Percentiles rank a stretch among this genome's conserved stretches.
Evolutionary conservation across 2,888 invertebrate species (phyloP).

Genomic region (Melanostoma mellinum): DNA sequence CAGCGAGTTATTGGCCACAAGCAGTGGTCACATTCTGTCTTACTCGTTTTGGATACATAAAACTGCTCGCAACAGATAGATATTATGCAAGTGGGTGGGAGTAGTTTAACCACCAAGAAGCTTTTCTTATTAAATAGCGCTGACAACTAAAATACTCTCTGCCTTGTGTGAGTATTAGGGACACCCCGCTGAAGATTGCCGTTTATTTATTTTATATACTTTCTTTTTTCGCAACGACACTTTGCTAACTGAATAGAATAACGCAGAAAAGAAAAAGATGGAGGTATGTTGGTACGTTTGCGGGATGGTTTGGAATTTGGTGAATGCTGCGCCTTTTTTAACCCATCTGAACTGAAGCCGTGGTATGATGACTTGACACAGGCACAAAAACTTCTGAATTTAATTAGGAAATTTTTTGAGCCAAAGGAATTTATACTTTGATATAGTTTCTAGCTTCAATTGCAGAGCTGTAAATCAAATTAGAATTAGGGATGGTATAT

Average conservation of each 20-base stretch:
- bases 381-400: conserved; percentile 64
- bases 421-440: conserved; percentile 56
- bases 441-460: conserved; percentile 55
- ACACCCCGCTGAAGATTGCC: too few relatives aligned
- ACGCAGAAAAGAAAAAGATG: too few relatives aligned
- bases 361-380: conserved; percentile 34
- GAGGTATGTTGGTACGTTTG: neutral
- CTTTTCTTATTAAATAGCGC: conserved; percentile 19
- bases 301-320: neutral
- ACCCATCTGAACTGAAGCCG: neutral
- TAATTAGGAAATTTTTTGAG: conserved; percentile 68
- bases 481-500: conserved; percentile 42
- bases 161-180: neutral
- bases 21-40: conserved; percentile 18
- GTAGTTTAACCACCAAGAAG: conserved; percentile 9
- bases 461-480: conserved; percentile 61
- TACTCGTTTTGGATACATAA: conserved; percentile 5
- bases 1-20: conserved; percentile 42
- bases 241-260: too few relatives aligned
- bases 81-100: neutral
- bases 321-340: neutral
- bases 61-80: conserved; percentile 17
- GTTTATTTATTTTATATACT: too few relatives aligned
- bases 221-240: too few relatives aligned
- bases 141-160: conserved; percentile 27